phyloP scores from a whole-genome alignment of 2,888 invertebrate species.

The Cryptosula pallasiana region DNA sequence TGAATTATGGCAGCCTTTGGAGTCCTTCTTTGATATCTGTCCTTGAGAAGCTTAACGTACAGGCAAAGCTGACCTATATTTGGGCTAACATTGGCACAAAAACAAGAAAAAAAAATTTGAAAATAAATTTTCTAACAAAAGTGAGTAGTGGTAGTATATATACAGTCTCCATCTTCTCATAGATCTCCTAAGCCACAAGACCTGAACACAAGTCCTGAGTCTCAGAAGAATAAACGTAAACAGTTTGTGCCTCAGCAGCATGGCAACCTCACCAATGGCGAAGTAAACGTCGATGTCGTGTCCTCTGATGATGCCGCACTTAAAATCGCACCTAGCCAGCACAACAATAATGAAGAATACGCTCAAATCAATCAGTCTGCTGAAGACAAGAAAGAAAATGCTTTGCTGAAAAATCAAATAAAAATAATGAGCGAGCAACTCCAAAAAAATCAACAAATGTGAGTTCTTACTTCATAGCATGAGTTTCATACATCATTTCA shows the following conservation, averaged over 20 bases:
- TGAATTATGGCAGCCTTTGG: too few species aligned
- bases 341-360: background rate
- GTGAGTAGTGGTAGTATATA: too few species aligned
- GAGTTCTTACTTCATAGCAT: too few species aligned
- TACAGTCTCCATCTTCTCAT: too few species aligned
- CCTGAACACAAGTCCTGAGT: background rate
- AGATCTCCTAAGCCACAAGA: slow-evolving; percentile 12
- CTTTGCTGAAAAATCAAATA: slow-evolving; percentile 23
- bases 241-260: slow-evolving; percentile 23
- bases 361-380: background rate
- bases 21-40: too few species aligned
- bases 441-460: slow-evolving; percentile 23
- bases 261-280: background rate
- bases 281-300: background rate
- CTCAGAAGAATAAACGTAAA: slow-evolving; percentile 10
- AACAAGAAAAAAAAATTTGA: too few species aligned
- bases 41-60: too few species aligned
- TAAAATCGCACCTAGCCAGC: background rate
- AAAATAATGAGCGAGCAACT: slow-evolving; percentile 22
- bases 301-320: background rate
- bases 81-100: too few species aligned
- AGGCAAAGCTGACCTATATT: too few species aligned
- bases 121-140: too few species aligned
- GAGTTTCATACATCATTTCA: background rate
- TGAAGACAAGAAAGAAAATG: slow-evolving; percentile 13